Evolutionary conservation across 2,113 vertebrate species (phyloP).

Genomic region (Ictalurus furcatus): DNA sequence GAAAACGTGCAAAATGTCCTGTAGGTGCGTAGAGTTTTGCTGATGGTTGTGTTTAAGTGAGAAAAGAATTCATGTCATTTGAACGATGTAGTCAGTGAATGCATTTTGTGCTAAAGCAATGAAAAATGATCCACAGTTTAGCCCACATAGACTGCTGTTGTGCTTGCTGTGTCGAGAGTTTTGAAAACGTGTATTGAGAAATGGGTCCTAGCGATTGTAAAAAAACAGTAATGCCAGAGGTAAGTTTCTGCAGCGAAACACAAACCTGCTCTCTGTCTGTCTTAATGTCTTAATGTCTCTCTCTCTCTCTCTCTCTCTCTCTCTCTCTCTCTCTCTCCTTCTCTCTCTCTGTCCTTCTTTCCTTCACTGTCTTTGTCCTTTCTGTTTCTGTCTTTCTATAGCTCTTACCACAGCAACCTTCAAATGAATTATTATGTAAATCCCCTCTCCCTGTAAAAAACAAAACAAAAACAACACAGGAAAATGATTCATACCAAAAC

Average conservation of each 20-base stretch:
- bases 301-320: neutral
- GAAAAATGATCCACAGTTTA: too few species aligned
- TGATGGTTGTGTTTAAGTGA: too few species aligned
- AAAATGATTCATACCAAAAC: slow-evolving; percentile 6
- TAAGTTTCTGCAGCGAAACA: neutral
- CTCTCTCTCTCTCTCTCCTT: neutral
- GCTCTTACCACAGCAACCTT: neutral
- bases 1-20: too few species aligned
- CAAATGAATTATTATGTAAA: neutral
- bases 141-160: too few species aligned
- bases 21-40: too few species aligned
- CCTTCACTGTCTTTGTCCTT: neutral
- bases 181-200: too few species aligned
- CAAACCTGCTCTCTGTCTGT: neutral
- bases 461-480: neutral
- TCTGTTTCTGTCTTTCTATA: neutral
- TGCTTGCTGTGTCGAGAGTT: too few species aligned
- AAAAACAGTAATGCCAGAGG: neutral
- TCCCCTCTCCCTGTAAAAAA: neutral
- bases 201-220: too few species aligned
- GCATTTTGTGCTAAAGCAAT: too few species aligned
- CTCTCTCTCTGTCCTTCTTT: neutral
- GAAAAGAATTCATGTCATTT: too few species aligned
- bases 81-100: too few species aligned
- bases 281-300: neutral